Conservation (phyloP, 2,113 vertebrate species). For the Morone saxatilis region DNA sequence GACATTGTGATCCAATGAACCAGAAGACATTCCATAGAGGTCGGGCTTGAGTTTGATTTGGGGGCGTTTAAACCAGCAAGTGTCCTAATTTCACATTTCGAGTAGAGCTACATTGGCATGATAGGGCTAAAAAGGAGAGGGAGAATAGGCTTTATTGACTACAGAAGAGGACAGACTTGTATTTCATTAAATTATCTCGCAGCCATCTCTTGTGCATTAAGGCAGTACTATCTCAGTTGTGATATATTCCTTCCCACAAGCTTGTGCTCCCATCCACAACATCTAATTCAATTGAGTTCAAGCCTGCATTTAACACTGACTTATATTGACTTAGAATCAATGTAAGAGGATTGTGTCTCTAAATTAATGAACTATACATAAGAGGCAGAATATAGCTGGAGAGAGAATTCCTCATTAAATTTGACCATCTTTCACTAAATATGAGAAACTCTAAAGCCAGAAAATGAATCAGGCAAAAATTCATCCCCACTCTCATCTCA, state of each 20-base stretch:
- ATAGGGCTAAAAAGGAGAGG: not conserved
- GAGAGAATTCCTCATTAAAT: not conserved
- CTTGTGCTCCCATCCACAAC: not conserved
- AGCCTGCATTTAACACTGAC: not conserved
- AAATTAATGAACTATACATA: not conserved
- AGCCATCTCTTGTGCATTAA: not conserved
- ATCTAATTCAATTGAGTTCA: not conserved
- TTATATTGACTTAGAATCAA: not conserved
- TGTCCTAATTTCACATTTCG: not conserved
- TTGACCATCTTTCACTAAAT: too few relatives aligned
- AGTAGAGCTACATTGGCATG: too few relatives aligned
- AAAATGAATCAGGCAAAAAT: not conserved
- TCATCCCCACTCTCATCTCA: not conserved
- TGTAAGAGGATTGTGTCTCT: conserved; percentile 6
- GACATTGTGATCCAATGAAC: conserved; percentile 24
- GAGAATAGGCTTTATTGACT: not conserved
- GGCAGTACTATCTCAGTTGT: not conserved
- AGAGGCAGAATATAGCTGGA: not conserved
- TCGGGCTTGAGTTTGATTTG: not conserved
- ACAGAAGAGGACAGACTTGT: not conserved
- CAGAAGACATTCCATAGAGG: conserved; percentile 17
- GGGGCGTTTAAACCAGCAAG: not conserved
- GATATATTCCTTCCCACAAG: not conserved
- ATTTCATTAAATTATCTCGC: conserved; percentile 1
- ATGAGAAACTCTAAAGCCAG: too few relatives aligned